Evolutionary conservation across 92 coral and sea anemone species (phyloP), one percentile per base, ranked within the genome.

Genomic region (Pocillopora meandrina): DNA sequence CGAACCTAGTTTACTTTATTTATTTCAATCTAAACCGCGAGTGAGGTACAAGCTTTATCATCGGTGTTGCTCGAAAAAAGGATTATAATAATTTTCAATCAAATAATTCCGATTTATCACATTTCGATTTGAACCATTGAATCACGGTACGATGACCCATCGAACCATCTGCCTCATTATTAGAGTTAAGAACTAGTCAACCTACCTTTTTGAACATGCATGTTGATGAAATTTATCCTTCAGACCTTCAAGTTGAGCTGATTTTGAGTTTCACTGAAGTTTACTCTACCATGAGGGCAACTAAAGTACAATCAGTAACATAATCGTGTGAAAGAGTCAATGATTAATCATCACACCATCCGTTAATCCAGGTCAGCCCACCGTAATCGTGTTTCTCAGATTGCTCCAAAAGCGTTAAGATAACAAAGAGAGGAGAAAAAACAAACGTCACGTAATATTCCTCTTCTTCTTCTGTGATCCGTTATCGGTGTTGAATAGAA

Each of bases 191-290:
- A 10, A 20, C 16, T 9, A 33, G 0, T 31, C 1, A 0, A 3
- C 84, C 34, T 19, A 81, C 85, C 85, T 71, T 59, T 58, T 16
- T 57, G 56, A 35, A 72, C 85, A 33, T 71, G 67, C 26, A 20
- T 59, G 35, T 59, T 33, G 79, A 31, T 71, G 1, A 2, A 47
- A 21, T 3, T 18, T 35, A 33, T 42, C 23, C 33, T 12, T 13
- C 23, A 58, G 78, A 42, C 61, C 69, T 71, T 67, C 62, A 42
- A 31, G 31, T 47, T 66, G 34, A 33, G 34, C 31, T 5, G 6
- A 19, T 13, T 56, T 70, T 70, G 56, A 16, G 65, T 68, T 69
- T 55, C 26, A 70, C 69, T 80, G 85, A 77, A 81, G 70, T 81
- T 77, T 42, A 56, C 84, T 5, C 69, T 12, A 69, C 56, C 9